A percentile compares a stretch with the other conserved stretches of the same genome.
phyloP scores from a whole-genome alignment of 1,140 invertebrate genomes.

The Psix sp. region DNA sequence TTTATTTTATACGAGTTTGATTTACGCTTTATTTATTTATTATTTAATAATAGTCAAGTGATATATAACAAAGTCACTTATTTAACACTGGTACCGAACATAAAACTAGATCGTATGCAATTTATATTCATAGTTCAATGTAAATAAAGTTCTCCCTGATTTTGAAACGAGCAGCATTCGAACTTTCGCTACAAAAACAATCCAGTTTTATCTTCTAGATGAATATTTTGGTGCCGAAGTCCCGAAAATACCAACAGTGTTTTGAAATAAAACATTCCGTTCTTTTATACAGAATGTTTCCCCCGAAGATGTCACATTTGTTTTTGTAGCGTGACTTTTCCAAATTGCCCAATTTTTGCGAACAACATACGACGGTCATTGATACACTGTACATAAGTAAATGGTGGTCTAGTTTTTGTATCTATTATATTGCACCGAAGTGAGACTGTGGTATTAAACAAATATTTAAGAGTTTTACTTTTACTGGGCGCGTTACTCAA shows the following conservation, averaged over 20 bases:
- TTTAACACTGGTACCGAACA: slow-evolving; percentile 29
- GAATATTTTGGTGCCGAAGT: no score
- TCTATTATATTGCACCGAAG: slow-evolving; percentile 51
- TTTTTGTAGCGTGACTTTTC: no score
- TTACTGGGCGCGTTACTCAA: slow-evolving; percentile 23
- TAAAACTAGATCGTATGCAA: slow-evolving; percentile 41
- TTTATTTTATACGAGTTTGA: slow-evolving; percentile 9
- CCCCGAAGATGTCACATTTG: no score
- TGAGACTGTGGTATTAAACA: slow-evolving; percentile 44
- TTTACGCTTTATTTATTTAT: slow-evolving; percentile 51
- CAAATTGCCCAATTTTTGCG: slow-evolving; percentile 27
- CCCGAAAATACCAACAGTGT: no score
- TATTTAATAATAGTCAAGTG: slow-evolving; percentile 36
- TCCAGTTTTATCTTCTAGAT: no score
- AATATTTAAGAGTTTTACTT: slow-evolving; percentile 37
- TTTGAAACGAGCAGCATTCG: no score
- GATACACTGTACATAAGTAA: slow-evolving; percentile 29
- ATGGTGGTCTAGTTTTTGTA: slow-evolving; percentile 50
- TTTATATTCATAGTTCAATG: slow-evolving; percentile 26
- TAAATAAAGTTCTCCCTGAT: no score
- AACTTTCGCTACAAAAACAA: no score
- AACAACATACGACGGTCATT: slow-evolving; percentile 7
- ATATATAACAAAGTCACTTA: slow-evolving; percentile 42
- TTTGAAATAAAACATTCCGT: no score
- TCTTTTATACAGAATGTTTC: no score